Evolutionary conservation across 2,113 vertebrate genomes (phyloP), one percentile per base, ranked within the genome.

Genomic region (Bubalus kerabau): DNA sequence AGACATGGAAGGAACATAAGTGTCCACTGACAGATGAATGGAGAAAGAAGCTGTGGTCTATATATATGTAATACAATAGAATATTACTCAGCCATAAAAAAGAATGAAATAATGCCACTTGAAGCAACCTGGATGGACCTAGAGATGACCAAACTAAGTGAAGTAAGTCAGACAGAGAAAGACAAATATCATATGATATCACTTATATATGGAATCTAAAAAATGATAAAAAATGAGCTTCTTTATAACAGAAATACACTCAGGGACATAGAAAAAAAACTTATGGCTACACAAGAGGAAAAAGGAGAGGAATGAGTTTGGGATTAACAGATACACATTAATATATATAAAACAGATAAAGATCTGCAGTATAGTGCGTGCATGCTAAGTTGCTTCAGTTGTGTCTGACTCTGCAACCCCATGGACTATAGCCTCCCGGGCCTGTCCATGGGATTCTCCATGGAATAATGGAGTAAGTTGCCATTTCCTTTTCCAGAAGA

Each of bases 321-420:
- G 46, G 46, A 50, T 50, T 80, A 19, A 50, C 28, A 6, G 78
- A 32, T 50, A 19, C 8, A 80, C 2, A 17, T 48, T 48, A 17
- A 28, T 30, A 30, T 48, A 30, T 10, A 30, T 48, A 48, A 48
- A 48, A 48, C 15, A 80, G 26, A 17, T 30, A 48, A 48, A 17
- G 67, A 5, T n/a, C 10, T 71, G n/a, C 19, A 6, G 10, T 12
- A 40, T 0, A 6, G 67, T 12, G 21, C n/a, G 6, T 2, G n/a
- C 67, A 23, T 23, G 67, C n/a, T 40, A 40, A 71, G n/a, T 71
- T 3, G 67, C n/a, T 71, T 71, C 67, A 40, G n/a, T 71, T 5
- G 0, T 71, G n/a, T 40, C 67, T 0, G 5, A 40, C 67, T 40
- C n/a, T 71, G n/a, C 19, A 23, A 23, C 17, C 5, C n/a, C 19